A percentile compares a stretch with the other conserved stretches of the same genome.
These are phyloP conservation scores for Pomatostomus ruficeps DNA, from an alignment of 2,113 vertebrate genomes.

Conservation along the genomic window DNA sequence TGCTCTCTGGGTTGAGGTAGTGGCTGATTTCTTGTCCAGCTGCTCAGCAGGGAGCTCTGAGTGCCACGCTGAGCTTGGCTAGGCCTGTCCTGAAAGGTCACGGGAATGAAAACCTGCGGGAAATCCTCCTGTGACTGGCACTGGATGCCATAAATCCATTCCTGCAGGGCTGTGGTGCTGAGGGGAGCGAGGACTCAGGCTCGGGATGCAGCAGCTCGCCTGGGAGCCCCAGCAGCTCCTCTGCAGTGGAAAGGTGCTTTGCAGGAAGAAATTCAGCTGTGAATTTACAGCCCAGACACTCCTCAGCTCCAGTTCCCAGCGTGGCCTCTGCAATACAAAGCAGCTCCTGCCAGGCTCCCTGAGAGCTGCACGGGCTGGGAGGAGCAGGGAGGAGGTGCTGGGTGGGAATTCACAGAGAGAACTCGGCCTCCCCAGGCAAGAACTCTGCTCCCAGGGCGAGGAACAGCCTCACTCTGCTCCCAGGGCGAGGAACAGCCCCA, in stretches of 20 bases:
- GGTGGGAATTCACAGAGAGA: accelerated
- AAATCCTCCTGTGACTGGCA: neutral
- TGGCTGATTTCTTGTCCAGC: neutral
- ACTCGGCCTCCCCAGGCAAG: neutral
- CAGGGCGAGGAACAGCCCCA: neutral
- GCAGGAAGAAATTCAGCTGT: neutral
- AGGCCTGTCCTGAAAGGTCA: neutral
- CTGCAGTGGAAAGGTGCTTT: neutral
- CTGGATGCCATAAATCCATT: accelerated
- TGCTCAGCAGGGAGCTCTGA: neutral
- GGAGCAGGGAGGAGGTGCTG: accelerated
- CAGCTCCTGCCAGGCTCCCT: neutral
- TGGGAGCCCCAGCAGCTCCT: neutral
- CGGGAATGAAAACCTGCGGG: neutral
- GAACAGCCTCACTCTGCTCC: neutral
- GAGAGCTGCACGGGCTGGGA: neutral
- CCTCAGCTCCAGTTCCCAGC: neutral
- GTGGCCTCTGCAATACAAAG: neutral
- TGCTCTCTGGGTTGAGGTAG: neutral
- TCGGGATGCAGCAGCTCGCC: neutral
- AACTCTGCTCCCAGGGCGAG: too few species aligned
- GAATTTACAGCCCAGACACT: neutral
- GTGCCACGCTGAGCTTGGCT: neutral
- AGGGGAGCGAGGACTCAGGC: neutral
- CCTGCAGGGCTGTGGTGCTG: neutral